Base-by-base conservation (phyloP, 1,140 invertebrate species). In the Helicoverpa zea region DNA sequence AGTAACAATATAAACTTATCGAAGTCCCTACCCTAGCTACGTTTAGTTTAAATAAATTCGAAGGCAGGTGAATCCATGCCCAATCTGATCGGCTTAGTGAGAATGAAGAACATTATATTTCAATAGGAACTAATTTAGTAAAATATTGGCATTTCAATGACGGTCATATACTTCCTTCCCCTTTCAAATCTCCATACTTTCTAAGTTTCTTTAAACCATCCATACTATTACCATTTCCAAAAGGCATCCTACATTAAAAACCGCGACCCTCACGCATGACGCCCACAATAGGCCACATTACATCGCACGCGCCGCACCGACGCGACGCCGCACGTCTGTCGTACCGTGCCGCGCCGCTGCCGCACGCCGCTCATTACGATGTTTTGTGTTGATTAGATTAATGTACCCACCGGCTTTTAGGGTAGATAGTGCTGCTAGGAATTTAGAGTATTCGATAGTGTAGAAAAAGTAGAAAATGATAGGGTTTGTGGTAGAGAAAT, bases 381-480 rank as follows among this genome's bases (percentile, higher is more conserved):
- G 91, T 92, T 92, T 94, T 94, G 92, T 94, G 92, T 92, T 93
- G 87, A 94, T 94, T 94, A 93, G 92, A 94, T 94, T 94, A 93
- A 94, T 93, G 92, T 91, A 87, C 84, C 59, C 35, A 61, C 35
- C 12, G 73, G 23, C 58, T 59, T 76, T 51, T 61, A 76, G 58
- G 16, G 43, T 9, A 59, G 56, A 76, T 51, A 76, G 9, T 5
- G 30, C 18, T 11, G 30, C n/a, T 11, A 54, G 68, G 68, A 72
- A 58, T 59, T 47, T 74, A 29, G 51, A 76, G 18, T 76, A 63
- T 66, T 56, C 49, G 49, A 73, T 54, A 51, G 68, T 63, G 59
- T 30, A 47, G 35, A 3, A 64, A 64, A 47, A 64, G 23, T 29
- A 11, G 23, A 23, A 18, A 13, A 13, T 12, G 23, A 61, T 29